Conservation (phyloP, 2,797 vertebrate species). For the Xerus rutilus region DNA sequence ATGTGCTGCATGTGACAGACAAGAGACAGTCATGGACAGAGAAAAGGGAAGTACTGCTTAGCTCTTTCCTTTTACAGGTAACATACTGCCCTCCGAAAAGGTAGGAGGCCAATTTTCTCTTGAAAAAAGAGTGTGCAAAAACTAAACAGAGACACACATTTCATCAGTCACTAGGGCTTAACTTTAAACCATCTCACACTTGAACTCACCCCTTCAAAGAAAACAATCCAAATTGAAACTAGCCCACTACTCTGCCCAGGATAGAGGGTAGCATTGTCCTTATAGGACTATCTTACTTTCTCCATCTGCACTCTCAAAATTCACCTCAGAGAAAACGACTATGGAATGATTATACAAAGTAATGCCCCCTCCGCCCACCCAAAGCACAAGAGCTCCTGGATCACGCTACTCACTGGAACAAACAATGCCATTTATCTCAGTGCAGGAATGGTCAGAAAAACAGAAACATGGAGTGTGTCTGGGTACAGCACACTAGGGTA, state of each 20-base stretch:
- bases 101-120: not conserved
- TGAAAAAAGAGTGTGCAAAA: not conserved
- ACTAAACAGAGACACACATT: not conserved
- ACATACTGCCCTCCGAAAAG: not conserved
- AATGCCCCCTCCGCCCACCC: not conserved
- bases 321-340: not conserved
- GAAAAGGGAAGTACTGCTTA: not conserved
- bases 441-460: not conserved
- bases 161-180: not conserved
- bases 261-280: not conserved
- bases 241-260: not conserved
- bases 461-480: not conserved
- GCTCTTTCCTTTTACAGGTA: not conserved
- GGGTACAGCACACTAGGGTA: not conserved
- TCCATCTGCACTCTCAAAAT: slow-evolving; percentile 9
- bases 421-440: not conserved
- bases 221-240: not conserved
- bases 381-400: not conserved
- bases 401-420: not conserved
- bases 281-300: not conserved
- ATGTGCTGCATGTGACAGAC: not conserved
- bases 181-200: not conserved
- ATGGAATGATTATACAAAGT: not conserved
- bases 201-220: not conserved
- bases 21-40: not conserved